These are phyloP conservation scores for Hymenopus coronatus DNA, from an alignment of 2,888 invertebrate species.

Conservation along the genomic window DNA sequence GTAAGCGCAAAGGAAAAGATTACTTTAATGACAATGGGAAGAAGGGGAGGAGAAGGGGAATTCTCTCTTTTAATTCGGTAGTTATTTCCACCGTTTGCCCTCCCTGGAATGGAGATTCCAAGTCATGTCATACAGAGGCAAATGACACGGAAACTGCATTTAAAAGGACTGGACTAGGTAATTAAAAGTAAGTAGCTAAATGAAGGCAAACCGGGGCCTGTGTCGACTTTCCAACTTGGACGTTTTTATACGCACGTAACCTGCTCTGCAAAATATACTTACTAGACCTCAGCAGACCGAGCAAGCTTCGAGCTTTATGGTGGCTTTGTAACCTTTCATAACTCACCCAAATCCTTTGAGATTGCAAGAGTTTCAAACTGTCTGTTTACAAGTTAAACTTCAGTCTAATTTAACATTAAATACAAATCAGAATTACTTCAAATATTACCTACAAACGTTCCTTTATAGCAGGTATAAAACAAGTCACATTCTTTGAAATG, in stretches of 20 bases:
- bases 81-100: slow-evolving; percentile 1
- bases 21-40: slow-evolving; percentile 26
- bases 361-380: too few relatives aligned
- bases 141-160: slow-evolving; percentile 30
- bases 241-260: too few relatives aligned
- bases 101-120: not conserved
- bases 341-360: too few relatives aligned
- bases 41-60: slow-evolving; percentile 8
- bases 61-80: not conserved
- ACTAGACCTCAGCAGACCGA: too few relatives aligned
- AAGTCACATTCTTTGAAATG: too few relatives aligned
- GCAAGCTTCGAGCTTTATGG: not conserved
- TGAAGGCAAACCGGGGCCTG: not conserved
- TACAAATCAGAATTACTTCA: too few relatives aligned
- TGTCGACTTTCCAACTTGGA: too few relatives aligned
- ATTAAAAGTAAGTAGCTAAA: slow-evolving; percentile 29
- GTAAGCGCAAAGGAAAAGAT: slow-evolving; percentile 19
- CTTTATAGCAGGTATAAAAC: too few relatives aligned
- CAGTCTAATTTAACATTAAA: too few relatives aligned
- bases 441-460: too few relatives aligned
- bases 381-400: too few relatives aligned
- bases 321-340: not conserved
- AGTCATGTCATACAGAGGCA: slow-evolving; percentile 24
- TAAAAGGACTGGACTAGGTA: slow-evolving; percentile 22
- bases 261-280: too few relatives aligned